Evolutionary conservation across 2,888 invertebrate genomes (phyloP), one percentile per base, ranked within the genome.

Genomic region (Gisinianus flammeolus): DNA sequence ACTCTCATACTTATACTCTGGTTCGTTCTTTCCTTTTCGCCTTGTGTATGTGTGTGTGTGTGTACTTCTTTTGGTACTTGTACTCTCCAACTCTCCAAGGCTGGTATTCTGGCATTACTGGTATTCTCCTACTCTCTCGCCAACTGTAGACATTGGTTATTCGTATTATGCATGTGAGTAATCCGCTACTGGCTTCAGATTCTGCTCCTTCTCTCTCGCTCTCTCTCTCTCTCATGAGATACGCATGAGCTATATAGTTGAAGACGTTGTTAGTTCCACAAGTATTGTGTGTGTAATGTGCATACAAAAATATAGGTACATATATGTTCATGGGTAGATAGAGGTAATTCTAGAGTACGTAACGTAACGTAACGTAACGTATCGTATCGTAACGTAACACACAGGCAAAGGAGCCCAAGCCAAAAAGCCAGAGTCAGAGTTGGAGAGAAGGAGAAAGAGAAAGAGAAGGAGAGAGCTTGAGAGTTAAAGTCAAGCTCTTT

Each of bases 241-340:
- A 54, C 54, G 54, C 54, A 54, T 54, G 54, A 54, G 54, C 54
- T 54, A 54, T 54, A 54, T 54, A 54, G 54, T 54, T 54, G n/a
- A 54, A 16, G 6, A 44, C 44, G 44, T 44, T 44, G 54, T 54
- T 54, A 54, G 54, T n/a, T 54, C 54, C n/a, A 4, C 19, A 12
- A n/a, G 3, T 3, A 44, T 44, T 44, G 6, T 16, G 44, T 44
- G 44, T 44, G 16, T 44, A 44, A 44, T n/a, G n/a, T n/a, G n/a
- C n/a, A n/a, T n/a, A n/a, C 3, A 16, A 44, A 19, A 44, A 8
- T 35, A 12, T 35, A 35, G 35, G 35, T 35, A 35, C 6, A 8
- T 35, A 8, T 35, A 35, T 35, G 12, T 5, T 35, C 6, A 5
- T 35, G 35, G 35, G 35, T 35, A 35, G 12, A 8, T 35, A 5